These are phyloP conservation scores for Miichthys miiuy DNA, from an alignment of 2,797 vertebrate genomes.

Conservation along the genomic window DNA sequence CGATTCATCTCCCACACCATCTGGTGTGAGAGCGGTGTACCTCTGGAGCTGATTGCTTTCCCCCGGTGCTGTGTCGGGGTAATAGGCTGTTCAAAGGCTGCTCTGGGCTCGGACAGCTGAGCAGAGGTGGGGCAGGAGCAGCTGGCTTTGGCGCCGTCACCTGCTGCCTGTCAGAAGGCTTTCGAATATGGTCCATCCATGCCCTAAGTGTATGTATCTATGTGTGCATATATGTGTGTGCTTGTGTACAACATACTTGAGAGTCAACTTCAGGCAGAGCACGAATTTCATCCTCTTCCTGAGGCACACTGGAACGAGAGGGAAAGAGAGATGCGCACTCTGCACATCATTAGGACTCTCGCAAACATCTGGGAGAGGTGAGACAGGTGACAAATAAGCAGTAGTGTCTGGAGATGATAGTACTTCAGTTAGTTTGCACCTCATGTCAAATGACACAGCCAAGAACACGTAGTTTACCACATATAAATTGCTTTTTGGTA, in stretches of 20 bases:
- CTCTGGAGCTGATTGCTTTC: constrained; percentile 87
- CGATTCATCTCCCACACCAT: constrained; percentile 89
- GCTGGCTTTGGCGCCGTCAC: constrained; percentile 84
- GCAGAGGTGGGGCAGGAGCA: constrained; percentile 86
- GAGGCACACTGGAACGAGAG: constrained; percentile 32
- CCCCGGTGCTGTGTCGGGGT: constrained; percentile 84
- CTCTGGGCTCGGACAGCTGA: constrained; percentile 86
- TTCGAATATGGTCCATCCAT: constrained; percentile 64
- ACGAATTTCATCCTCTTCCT: constrained; percentile 22
- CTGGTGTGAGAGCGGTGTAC: constrained; percentile 83
- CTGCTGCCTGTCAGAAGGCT: constrained; percentile 84
- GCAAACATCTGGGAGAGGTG: constrained; percentile 72
- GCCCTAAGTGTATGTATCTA: constrained; percentile 61
- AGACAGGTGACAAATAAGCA: constrained; percentile 64
- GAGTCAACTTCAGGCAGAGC: constrained; percentile 52
- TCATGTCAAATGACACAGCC: constrained; percentile 49
- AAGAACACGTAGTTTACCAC: constrained; percentile 34
- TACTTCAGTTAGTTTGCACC: constrained; percentile 52
- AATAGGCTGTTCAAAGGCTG: constrained; percentile 89
- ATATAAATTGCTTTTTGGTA: constrained; percentile 49
- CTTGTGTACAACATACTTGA: constrained; percentile 40
- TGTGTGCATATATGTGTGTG: constrained; percentile 40
- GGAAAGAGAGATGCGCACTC: constrained; percentile 9
- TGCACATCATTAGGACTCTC: constrained; percentile 62
- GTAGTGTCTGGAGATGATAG: constrained; percentile 54